Evolutionary conservation across 2,113 vertebrate species (phyloP).

Genomic region (Sprattus sprattus): DNA sequence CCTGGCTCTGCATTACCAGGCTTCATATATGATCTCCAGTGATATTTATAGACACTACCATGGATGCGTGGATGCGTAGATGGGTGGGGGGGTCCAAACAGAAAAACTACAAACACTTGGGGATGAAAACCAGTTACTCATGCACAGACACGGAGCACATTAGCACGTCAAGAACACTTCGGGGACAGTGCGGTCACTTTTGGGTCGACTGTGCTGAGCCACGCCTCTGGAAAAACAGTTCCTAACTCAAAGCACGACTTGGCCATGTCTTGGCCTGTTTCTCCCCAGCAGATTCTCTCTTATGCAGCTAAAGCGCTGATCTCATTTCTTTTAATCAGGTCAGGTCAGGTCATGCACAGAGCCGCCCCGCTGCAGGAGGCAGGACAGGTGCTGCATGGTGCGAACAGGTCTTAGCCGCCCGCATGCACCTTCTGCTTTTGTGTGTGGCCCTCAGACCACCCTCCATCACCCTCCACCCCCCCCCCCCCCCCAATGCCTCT

Average conservation of each 20-base stretch:
- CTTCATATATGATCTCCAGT: background rate
- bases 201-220: background rate
- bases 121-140: background rate
- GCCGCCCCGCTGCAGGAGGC: background rate
- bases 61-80: too few species aligned
- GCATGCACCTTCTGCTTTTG: conserved; percentile 5
- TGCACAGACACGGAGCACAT: background rate
- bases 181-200: background rate
- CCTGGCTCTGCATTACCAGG: background rate
- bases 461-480: background rate
- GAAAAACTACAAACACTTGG: background rate
- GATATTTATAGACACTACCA: background rate
- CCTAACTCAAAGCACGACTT: background rate
- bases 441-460: background rate
- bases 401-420: background rate
- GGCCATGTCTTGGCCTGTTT: background rate
- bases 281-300: background rate
- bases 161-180: background rate
- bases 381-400: background rate
- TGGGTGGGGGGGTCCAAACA: background rate
- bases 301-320: background rate
- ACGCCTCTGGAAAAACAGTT: background rate
- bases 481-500: background rate
- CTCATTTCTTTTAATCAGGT: background rate
- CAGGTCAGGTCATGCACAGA: background rate